Conservation (phyloP, 2,888 invertebrate genomes). For the Microdon myrmicae region DNA sequence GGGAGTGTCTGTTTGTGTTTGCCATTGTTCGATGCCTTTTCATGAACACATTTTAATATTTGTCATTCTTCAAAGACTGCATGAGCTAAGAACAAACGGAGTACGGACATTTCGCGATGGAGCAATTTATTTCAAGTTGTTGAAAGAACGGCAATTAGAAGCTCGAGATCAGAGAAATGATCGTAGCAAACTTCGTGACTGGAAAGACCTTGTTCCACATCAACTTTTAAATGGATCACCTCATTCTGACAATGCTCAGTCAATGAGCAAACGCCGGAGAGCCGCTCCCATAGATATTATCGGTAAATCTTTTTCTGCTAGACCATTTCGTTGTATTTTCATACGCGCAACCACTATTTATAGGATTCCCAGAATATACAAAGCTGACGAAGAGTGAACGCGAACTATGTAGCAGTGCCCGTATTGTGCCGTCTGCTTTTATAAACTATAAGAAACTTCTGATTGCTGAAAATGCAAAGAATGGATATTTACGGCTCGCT, state of each 20-base stretch:
- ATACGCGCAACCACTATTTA: conserved; percentile 62
- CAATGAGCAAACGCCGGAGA: conserved; percentile 59
- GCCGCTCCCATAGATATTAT: conserved; percentile 64
- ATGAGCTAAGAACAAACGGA: conserved; percentile 77
- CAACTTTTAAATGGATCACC: conserved; percentile 35
- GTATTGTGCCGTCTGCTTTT: conserved; percentile 82
- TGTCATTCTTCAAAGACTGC: conserved; percentile 66
- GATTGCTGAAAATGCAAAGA: conserved; percentile 79
- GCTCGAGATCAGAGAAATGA: conserved; percentile 57
- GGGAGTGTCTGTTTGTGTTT: background rate
- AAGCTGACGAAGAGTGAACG: conserved; percentile 77
- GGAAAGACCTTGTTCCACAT: conserved; percentile 60
- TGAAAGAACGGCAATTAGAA: conserved; percentile 67
- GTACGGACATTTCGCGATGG: conserved; percentile 74
- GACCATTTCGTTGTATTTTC: background rate
- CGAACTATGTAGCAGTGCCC: conserved; percentile 78
- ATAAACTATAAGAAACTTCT: conserved; percentile 81
- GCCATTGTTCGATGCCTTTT: background rate
- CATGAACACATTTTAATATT: background rate
- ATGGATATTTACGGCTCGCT: conserved; percentile 78
- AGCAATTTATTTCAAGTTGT: conserved; percentile 74
- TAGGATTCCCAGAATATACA: conserved; percentile 82
- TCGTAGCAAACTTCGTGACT: conserved; percentile 50
- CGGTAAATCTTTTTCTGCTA: conserved; percentile 49
- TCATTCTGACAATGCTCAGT: conserved; percentile 44